Percentiles rank a stretch among this genome's conserved stretches.
Evolutionary conservation across 2,888 invertebrate genomes (phyloP).

Genomic region (Ochropleura leucogaster): DNA sequence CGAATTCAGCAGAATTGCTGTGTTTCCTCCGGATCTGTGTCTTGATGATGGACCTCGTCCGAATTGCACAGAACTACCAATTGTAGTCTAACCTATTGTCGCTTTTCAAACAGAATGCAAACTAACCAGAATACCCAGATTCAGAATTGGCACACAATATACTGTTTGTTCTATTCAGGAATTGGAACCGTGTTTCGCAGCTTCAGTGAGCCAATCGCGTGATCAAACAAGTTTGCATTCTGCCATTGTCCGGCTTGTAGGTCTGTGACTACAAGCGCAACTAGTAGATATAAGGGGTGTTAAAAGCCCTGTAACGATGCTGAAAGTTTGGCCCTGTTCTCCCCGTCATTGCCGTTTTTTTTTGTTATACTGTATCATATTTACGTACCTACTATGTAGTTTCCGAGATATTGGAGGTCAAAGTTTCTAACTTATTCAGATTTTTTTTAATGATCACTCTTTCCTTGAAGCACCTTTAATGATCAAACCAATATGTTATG

Average conservation of each 20-base stretch:
- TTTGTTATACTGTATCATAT: too few species aligned
- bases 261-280: not conserved
- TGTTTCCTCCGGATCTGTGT: not conserved
- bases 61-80: not conserved
- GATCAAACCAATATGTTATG: too few species aligned
- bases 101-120: not conserved
- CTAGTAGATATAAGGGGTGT: not conserved
- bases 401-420: too few species aligned
- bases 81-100: not conserved
- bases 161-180: conserved; percentile 1
- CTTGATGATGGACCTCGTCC: not conserved
- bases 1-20: not conserved
- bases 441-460: too few species aligned
- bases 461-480: too few species aligned
- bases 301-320: too few species aligned
- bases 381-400: too few species aligned
- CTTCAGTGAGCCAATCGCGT: not conserved
- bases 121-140: not conserved
- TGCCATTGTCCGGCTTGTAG: not conserved
- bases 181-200: not conserved
- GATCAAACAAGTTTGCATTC: not conserved
- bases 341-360: too few species aligned
- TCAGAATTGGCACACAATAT: not conserved
- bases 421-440: too few species aligned
- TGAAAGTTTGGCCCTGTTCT: too few species aligned